A percentile compares a stretch with the other conserved stretches of the same genome.
These are phyloP conservation scores for Epinephelus moara DNA, from an alignment of 2,113 vertebrate species.

Conservation along the genomic window DNA sequence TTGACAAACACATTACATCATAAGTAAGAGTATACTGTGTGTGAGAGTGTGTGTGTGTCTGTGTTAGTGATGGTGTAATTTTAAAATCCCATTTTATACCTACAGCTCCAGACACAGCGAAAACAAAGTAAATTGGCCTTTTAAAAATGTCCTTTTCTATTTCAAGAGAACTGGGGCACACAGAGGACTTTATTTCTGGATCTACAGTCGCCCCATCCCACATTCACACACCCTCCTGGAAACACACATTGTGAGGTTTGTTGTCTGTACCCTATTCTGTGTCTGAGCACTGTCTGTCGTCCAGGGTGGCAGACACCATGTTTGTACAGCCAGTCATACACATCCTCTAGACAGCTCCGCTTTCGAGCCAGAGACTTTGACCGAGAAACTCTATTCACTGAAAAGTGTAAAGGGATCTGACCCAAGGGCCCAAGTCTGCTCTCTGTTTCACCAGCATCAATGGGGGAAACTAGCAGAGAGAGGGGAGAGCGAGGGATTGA, in stretches of 20 bases:
- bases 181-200: constrained; percentile 36
- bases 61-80: neutral
- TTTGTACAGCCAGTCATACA: constrained; percentile 77
- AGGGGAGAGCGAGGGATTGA: constrained; percentile 37
- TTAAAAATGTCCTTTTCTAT: constrained; percentile 19
- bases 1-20: neutral
- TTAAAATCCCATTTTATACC: neutral
- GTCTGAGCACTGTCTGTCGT: constrained; percentile 61
- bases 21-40: neutral
- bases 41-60: neutral
- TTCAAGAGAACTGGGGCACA: constrained; percentile 39
- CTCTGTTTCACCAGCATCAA: constrained; percentile 69
- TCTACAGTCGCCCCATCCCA: constrained; percentile 33
- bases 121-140: neutral
- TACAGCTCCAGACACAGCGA: neutral
- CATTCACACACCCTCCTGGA: constrained; percentile 22
- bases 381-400: constrained; percentile 57
- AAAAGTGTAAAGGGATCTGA: constrained; percentile 73
- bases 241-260: constrained; percentile 36
- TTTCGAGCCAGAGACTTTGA: constrained; percentile 62
- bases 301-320: constrained; percentile 64
- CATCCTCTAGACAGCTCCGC: constrained; percentile 70
- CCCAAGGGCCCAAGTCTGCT: constrained; percentile 61
- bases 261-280: constrained; percentile 49
- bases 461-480: constrained; percentile 49